Conservation (phyloP, 1,140 invertebrate species). For the Phocides pigmalion region DNA sequence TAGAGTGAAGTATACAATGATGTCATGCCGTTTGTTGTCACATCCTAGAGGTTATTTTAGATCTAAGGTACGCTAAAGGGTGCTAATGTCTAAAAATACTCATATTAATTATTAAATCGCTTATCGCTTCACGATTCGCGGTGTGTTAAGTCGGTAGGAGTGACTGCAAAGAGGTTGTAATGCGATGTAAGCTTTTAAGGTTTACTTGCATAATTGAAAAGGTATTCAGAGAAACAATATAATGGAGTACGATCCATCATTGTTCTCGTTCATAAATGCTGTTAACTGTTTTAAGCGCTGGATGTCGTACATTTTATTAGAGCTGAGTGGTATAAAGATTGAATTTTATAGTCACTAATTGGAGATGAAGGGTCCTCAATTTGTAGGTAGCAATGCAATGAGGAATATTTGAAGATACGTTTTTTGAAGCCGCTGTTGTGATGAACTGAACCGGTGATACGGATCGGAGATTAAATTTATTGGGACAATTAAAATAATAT, state of each 20-base stretch:
- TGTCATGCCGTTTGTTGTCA: too few species aligned
- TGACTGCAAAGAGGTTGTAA: background rate
- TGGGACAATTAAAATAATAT: too few species aligned
- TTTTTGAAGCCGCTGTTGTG: too few species aligned
- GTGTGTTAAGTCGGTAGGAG: background rate
- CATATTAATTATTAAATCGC: background rate
- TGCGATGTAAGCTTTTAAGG: background rate
- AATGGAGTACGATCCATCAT: conserved; percentile 1
- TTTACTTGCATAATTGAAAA: background rate
- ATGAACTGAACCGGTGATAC: too few species aligned
- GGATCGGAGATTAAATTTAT: too few species aligned
- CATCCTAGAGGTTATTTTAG: too few species aligned
- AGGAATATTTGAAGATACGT: too few species aligned
- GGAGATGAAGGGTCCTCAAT: background rate
- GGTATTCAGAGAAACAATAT: conserved; percentile 1
- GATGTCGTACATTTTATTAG: background rate
- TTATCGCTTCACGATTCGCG: background rate
- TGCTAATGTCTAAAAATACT: too few species aligned
- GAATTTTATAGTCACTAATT: conserved; percentile 13
- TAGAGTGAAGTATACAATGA: too few species aligned
- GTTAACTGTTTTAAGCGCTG: background rate
- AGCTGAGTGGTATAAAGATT: background rate
- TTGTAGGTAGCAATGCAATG: background rate
- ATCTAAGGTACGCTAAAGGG: too few species aligned
- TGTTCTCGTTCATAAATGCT: background rate